Percentiles rank a stretch among this genome's conserved stretches.
phyloP scores from a whole-genome alignment of 2,797 vertebrate species.

The Pyrocephalus nanus region DNA sequence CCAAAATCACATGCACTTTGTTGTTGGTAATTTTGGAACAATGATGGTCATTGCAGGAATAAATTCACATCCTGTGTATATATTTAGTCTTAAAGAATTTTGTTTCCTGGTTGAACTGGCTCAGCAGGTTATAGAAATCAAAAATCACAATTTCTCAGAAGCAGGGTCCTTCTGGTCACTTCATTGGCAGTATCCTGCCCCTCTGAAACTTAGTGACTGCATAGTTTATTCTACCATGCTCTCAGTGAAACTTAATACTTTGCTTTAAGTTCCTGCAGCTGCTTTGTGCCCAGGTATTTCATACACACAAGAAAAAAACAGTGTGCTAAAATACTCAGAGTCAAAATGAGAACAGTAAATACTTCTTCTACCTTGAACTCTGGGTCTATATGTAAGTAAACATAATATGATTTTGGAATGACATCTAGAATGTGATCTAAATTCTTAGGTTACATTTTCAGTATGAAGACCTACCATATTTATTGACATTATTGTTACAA shows the following conservation, averaged over 20 bases:
- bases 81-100: not conserved
- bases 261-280: not conserved
- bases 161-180: not conserved
- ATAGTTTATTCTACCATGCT: not conserved
- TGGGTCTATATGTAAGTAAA: not conserved
- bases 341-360: not conserved
- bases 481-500: not conserved
- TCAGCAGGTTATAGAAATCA: not conserved
- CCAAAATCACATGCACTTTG: not conserved
- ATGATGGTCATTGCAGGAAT: not conserved
- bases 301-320: too few relatives aligned
- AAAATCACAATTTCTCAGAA: not conserved
- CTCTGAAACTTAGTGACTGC: not conserved
- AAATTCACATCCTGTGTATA: not conserved
- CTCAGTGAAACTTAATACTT: not conserved
- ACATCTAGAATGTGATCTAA: not conserved
- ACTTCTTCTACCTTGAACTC: not conserved
- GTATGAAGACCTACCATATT: rapidly evolving
- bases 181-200: not conserved
- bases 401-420: not conserved
- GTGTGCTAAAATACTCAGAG: not conserved
- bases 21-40: not conserved
- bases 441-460: not conserved
- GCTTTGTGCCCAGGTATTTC: not conserved
- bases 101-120: not conserved